Evolutionary conservation across 2,888 invertebrate species (phyloP), one percentile per base, ranked within the genome.

Genomic region (Escarpia spicata): DNA sequence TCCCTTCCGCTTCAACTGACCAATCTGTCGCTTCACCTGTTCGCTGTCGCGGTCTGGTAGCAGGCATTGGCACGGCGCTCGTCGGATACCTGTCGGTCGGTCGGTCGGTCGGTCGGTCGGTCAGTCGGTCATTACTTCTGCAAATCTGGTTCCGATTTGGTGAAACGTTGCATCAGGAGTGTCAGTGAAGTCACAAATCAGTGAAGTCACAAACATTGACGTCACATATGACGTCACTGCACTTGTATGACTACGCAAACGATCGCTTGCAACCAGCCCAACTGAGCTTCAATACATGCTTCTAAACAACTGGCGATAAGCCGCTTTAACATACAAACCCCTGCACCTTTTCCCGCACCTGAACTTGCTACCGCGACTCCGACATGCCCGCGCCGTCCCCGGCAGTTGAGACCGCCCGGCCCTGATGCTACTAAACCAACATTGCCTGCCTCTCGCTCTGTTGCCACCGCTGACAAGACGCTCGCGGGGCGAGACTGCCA

Each of bases 401-500:
- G n/a, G 19, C 75, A 75, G 75, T 26, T 75, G 75, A n/a, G 75
- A 75, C 75, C 75, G 75, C 75, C 75, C 75, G 75, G 19, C n/a
- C 75, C 19, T 26, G 75, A 26, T 75, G 75, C 75, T 75, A 75
- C 75, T 75, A 75, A 75, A 75, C 75, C 75, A 75, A 75, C 75
- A 75, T 75, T 6, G 75, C 19, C 75, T 26, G 75, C 75, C 75
- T 19, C 26, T 26, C 75, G 75, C 26, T 75, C 75, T 15, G 26
- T 26, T 26, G n/a, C 75, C 75, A 26, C 26, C 75, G 75, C 75
- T 75, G 75, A 75, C 75, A 75, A 75, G 75, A 26, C 75, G 75
- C 75, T 75, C 75, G 75, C n/a, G 75, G 75, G 75, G 75, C 75
- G 6, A 75, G 75, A n/a, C 75, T 75, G 75, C 75, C 75, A 75